Percentiles rank a stretch among this genome's conserved stretches.
phyloP scores from a whole-genome alignment of 2,113 vertebrate species.

The Chaetura pelagica region DNA sequence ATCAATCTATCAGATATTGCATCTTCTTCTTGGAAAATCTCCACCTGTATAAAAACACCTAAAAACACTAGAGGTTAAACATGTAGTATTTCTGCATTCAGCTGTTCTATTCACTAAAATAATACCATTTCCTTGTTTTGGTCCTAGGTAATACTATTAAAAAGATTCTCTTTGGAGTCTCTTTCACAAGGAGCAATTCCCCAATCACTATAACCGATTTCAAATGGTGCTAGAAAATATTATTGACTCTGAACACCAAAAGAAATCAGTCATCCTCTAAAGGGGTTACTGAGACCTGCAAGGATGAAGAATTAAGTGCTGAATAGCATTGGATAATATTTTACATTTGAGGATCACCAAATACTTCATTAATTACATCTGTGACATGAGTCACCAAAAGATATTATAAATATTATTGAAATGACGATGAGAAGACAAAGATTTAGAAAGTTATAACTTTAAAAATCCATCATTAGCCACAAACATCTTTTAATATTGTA shows the following conservation, averaged over 20 bases:
- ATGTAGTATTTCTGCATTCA: not conserved
- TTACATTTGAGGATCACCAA: not conserved
- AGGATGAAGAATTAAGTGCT: not conserved
- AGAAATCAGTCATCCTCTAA: slow-evolving; percentile 98
- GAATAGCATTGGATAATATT: not conserved
- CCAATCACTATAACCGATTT: slow-evolving; percentile 99
- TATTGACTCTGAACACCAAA: slow-evolving; percentile 95
- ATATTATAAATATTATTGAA: not conserved
- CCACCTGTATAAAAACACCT: not conserved
- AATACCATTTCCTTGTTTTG: not conserved
- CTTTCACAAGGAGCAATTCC: slow-evolving; percentile 75
- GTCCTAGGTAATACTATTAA: not conserved
- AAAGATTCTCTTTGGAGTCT: not conserved
- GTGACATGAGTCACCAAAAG: not conserved
- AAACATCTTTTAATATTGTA: not conserved
- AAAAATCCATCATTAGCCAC: not conserved
- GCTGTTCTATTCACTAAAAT: not conserved
- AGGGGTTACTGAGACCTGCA: slow-evolving; percentile 76
- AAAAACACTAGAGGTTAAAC: not conserved
- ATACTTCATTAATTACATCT: not conserved
- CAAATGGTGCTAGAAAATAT: slow-evolving; percentile 99
- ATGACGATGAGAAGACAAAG: not conserved
- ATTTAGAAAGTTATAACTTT: not conserved
- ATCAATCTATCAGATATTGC: not conserved
- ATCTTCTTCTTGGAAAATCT: not conserved